Evolutionary conservation across 2,888 invertebrate species (phyloP), one percentile per base, ranked within the genome.

Genomic region (Furcula furcula): DNA sequence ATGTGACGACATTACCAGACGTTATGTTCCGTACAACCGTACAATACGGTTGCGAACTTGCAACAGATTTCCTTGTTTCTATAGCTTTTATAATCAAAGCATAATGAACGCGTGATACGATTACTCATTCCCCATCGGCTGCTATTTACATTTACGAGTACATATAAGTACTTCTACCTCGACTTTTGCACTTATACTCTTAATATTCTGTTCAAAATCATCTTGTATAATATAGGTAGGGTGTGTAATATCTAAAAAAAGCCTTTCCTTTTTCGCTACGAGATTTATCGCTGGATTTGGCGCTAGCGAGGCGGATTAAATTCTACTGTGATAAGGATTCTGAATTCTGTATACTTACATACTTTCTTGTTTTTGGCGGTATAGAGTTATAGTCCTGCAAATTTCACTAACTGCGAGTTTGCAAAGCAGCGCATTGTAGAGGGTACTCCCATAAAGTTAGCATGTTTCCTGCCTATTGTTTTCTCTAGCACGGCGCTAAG

Each of bases 231-330:
- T 40, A 30, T 35, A 27, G n/a, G n/a, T n/a, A n/a, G n/a, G n/a
- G n/a, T n/a, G n/a, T n/a, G n/a, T 39, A 52, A 27, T n/a, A n/a
- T 18, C 35, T 32, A 31, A 11, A 41, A 40, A 34, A 26, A 21
- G 39, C 11, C 28, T 3, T 22, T 34, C 21, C 27, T 23, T 36
- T 42, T 49, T 34, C 20, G 13, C 11, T 19, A 27, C 12, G 27
- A 40, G 31, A 41, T 41, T 43, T 57, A 55, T 54, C 31, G 37
- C 38, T 28, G 34, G 49, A 45, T 49, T 46, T 46, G 27, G 31
- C 25, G 20, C 31, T 29, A 40, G 41, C 28, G 27, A 29, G 34
- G 15, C 37, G 42, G 36, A 46, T 54, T 38, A 41, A 39, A 49
- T 44, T 49, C 34, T 29, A 29, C 29, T 47, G 31, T 25, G 34